These are phyloP conservation scores for Gastrophryne carolinensis DNA, from an alignment of 2,797 vertebrate genomes.

Conservation along the genomic window DNA sequence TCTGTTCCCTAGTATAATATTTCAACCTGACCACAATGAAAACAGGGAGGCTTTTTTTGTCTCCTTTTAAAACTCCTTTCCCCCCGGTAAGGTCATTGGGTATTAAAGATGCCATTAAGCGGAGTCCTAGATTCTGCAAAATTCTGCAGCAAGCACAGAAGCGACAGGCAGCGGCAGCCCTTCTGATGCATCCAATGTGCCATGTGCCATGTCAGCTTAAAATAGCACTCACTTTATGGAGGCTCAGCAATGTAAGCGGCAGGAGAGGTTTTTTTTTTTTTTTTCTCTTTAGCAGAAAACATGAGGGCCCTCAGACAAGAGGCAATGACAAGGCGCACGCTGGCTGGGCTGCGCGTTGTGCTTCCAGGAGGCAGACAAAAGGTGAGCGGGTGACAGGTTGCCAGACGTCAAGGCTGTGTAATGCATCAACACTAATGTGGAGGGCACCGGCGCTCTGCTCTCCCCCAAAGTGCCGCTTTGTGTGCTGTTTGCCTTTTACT, in stretches of 20 bases:
- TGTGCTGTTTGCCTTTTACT: not conserved
- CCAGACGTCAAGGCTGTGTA: not conserved
- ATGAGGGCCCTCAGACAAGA: conserved; percentile 22
- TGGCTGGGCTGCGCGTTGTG: not conserved
- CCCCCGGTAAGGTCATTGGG: conserved; percentile 31
- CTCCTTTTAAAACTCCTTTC: conserved; percentile 3
- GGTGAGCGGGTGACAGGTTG: not conserved
- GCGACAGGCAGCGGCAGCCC: conserved; percentile 30
- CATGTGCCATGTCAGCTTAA: conserved; percentile 50
- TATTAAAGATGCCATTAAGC: conserved; percentile 43
- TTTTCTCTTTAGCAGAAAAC: conserved; percentile 6
- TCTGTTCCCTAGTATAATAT: conserved; percentile 33
- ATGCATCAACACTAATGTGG: not conserved
- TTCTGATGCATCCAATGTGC: conserved; percentile 46
- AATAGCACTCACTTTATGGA: conserved; percentile 42
- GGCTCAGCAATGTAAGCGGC: conserved; percentile 22
- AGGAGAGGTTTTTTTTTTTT: conserved; percentile 6
- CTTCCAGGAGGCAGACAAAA: conserved; percentile 15
- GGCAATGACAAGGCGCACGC: conserved; percentile 17
- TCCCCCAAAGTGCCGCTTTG: not conserved
- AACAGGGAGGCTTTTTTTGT: conserved; percentile 13
- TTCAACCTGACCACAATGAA: conserved; percentile 23
- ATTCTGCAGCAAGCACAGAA: conserved; percentile 42
- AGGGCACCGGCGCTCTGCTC: not conserved
- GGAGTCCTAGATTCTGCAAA: conserved; percentile 26